These are phyloP conservation scores for Pecten maximus DNA, from an alignment of 2,888 invertebrate species.

Conservation along the genomic window DNA sequence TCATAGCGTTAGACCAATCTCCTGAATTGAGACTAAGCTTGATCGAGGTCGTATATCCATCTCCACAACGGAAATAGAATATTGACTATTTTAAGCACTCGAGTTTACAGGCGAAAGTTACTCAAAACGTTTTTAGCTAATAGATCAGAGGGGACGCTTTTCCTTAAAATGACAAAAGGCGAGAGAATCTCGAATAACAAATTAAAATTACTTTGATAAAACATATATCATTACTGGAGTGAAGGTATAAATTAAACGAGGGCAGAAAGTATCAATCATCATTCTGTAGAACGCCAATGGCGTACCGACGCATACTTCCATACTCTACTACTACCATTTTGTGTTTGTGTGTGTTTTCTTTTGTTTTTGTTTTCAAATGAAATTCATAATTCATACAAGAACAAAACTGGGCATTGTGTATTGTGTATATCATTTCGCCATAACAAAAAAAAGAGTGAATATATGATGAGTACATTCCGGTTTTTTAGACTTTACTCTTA, in stretches of 20 bases:
- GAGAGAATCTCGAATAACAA: not conserved
- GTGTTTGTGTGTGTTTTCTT: too few species aligned
- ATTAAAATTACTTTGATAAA: not conserved
- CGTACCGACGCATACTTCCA: too few species aligned
- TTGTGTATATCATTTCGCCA: too few species aligned
- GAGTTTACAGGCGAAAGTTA: not conserved
- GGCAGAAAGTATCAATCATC: too few species aligned
- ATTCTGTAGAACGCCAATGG: too few species aligned
- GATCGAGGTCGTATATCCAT: not conserved
- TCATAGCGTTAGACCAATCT: not conserved
- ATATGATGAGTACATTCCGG: too few species aligned
- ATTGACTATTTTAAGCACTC: not conserved
- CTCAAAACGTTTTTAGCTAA: not conserved
- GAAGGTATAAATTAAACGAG: not conserved
- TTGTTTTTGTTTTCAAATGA: too few species aligned
- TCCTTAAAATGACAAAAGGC: not conserved
- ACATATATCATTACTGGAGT: not conserved
- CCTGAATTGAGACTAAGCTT: not conserved
- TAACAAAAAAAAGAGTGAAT: too few species aligned
- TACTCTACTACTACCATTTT: too few species aligned
- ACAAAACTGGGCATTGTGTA: too few species aligned
- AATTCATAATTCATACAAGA: too few species aligned
- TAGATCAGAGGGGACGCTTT: not conserved
- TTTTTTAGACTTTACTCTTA: too few species aligned
- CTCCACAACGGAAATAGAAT: slow-evolving; percentile 4